These are phyloP conservation scores for Porites rus DNA, from an alignment of 92 coral and sea anemone species.

Conservation along the genomic window DNA sequence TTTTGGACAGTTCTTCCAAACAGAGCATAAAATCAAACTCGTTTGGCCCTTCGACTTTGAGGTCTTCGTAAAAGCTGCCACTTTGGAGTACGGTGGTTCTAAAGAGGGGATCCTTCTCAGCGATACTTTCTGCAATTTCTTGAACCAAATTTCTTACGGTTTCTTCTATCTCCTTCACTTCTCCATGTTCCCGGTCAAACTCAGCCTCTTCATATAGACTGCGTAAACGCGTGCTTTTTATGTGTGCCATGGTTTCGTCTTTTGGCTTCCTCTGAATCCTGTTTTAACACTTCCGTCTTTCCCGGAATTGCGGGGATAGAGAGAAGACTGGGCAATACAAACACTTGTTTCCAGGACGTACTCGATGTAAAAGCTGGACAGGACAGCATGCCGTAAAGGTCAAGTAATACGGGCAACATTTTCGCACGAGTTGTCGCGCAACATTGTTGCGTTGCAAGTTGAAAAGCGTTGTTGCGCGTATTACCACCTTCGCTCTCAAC, in stretches of 20 bases:
- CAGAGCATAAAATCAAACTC: conserved; percentile 73
- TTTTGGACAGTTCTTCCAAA: conserved; percentile 39
- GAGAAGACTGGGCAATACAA: not conserved
- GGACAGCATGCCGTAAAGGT: no score
- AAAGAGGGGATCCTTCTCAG: conserved; percentile 36
- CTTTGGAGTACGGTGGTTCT: conserved; percentile 38
- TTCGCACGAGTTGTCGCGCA: no score
- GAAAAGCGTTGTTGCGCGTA: no score
- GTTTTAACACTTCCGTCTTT: not conserved
- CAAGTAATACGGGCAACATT: no score
- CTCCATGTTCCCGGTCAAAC: conserved; percentile 45
- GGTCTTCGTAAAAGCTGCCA: conserved; percentile 65
- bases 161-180: conserved; percentile 58
- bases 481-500: no score
- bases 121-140: conserved; percentile 41
- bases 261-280: not conserved
- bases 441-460: no score
- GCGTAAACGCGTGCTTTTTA: conserved; percentile 11
- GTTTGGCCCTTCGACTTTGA: conserved; percentile 64
- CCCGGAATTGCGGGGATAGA: not conserved
- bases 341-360: not conserved
- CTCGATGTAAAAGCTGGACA: no score
- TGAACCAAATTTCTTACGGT: conserved; percentile 33
- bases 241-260: not conserved
- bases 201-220: conserved; percentile 43